Base-by-base conservation (phyloP, 2,113 vertebrate species). In the Dendropsophus ebraccatus region DNA sequence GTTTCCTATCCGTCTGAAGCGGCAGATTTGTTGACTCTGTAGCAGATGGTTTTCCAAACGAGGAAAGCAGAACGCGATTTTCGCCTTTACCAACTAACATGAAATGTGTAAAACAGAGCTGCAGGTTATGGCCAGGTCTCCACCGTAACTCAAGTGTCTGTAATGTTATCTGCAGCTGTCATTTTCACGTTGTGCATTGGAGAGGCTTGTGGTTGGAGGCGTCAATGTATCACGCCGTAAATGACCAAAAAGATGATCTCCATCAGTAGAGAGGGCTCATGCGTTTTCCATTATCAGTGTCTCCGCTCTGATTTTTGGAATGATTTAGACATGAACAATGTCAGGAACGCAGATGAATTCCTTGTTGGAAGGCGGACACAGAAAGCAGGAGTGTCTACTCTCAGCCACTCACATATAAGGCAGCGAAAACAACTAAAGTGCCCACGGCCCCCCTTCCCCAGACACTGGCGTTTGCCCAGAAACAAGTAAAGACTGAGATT, bases 321-420 rank as follows among this genome's bases (percentile, higher is more conserved):
- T 21, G 23, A 17, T 49, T 25, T 49, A 37, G 49, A 25, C 32
- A 72, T 47, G 28, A 70, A 70, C 81, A 72, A 70, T 72, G 65
- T 72, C 21, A 70, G 81, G 67, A 83, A 83, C 65, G 49, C 45
- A 82, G 65, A 70, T 37, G 32, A 45, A 58, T 70, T 70, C 67
- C 35, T 70, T 70, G 12, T 41, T 80, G 62, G 65, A 70, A 70
- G 54, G 54, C 56, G 37, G 77, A 41, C 6, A 32, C 37, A 81
- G 37, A 9, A 41, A 45, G 52, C 19, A 58, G 52, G 76, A 79
- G 52, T 21, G 74, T 77, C 49, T 77, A 9, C 28, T 28, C 5
- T 50, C 47, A 19, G 74, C 25, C 74, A 77, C 49, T 77, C 49
- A 54, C 28, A 54, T 9, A 54, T 5, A 77, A 77, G 50, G 74